phyloP scores from a whole-genome alignment of 2,888 invertebrate genomes.

The Orchestes rusci region DNA sequence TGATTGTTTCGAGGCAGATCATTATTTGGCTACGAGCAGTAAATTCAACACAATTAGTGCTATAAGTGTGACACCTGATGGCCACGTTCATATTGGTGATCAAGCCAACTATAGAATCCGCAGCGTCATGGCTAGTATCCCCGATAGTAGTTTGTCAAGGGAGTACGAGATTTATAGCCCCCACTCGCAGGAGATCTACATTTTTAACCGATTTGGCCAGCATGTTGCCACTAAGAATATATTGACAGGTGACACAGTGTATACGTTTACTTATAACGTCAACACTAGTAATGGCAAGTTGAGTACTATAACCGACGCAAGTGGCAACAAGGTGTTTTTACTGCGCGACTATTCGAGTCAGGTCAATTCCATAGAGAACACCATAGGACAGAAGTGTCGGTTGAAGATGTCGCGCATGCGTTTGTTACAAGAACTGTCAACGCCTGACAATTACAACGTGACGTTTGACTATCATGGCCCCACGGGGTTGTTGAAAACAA shows the following conservation, averaged over 20 bases:
- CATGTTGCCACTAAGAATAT: constrained; percentile 92
- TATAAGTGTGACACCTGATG: constrained; percentile 87
- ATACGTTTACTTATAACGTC: constrained; percentile 91
- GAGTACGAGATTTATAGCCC: constrained; percentile 94
- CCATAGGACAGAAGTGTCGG: constrained; percentile 86
- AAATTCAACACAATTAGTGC: constrained; percentile 93
- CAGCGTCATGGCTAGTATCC: constrained; percentile 83
- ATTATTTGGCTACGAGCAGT: constrained; percentile 85
- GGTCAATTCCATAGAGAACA: constrained; percentile 91
- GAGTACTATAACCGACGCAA: constrained; percentile 87
- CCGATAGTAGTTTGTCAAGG: constrained; percentile 72
- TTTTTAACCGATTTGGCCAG: constrained; percentile 91
- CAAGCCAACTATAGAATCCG: constrained; percentile 85
- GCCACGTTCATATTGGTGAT: constrained; percentile 91
- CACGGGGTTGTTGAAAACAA: constrained; percentile 80
- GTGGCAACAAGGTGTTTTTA: constrained; percentile 78
- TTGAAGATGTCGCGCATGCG: constrained; percentile 88
- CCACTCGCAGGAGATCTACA: constrained; percentile 90
- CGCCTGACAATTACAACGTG: constrained; percentile 89
- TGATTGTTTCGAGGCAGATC: constrained; percentile 87
- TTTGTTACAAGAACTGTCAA: constrained; percentile 82
- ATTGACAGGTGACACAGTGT: constrained; percentile 88
- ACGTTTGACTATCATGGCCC: constrained; percentile 91
- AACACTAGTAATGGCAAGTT: constrained; percentile 94
- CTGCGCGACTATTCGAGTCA: constrained; percentile 77